Evolutionary conservation across 2,113 vertebrate genomes (phyloP), one percentile per base, ranked within the genome.

Genomic region (Tretioscincus oriximinensis): DNA sequence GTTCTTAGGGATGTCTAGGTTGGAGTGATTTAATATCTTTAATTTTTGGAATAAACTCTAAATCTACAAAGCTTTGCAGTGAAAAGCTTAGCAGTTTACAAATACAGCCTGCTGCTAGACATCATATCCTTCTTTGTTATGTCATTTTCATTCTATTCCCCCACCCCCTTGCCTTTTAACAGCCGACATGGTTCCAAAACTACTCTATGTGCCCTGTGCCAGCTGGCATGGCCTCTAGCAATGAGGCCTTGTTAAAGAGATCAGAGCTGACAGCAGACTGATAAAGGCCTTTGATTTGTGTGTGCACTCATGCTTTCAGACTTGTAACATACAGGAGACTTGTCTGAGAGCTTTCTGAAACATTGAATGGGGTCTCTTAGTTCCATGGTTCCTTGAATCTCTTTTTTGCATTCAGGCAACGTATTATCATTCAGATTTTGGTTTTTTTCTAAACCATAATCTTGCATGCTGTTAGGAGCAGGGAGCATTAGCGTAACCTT

Each of bases 241-340:
- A 87, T 86, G 84, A 90, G 88, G 89, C 81, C 88, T 87, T 90
- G 88, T 93, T 93, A 87, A 87, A 90, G 83, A 88, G 87, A 92
- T 92, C 0, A 0, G 88, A 89, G 83, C 86, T 91, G 93, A 92
- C 92, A 90, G 92, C 85, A 90, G 90, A 89, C 81, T 89, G 89
- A 93, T 90, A 84, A 85, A 85, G 84, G 83, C 83, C 70, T 80
- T 81, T 90, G 81, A 71, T 71, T 70, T 83, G 61, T 77, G 54
- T 73, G 28, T 82, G 16, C 51, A 65, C 86, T 83, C 89, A 85
- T 79, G 87, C 87, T 85, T 78, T 89, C 80, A 45, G 79, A 85
- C 91, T 58, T 92, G 79, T 90, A 92, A 93, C 90, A 93, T 91
- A 90, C 79, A 88, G 85, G 12, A 72, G 73, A 63, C 86, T 92